Conservation (phyloP, 2,888 invertebrate species). For the Metellina segmentata region DNA sequence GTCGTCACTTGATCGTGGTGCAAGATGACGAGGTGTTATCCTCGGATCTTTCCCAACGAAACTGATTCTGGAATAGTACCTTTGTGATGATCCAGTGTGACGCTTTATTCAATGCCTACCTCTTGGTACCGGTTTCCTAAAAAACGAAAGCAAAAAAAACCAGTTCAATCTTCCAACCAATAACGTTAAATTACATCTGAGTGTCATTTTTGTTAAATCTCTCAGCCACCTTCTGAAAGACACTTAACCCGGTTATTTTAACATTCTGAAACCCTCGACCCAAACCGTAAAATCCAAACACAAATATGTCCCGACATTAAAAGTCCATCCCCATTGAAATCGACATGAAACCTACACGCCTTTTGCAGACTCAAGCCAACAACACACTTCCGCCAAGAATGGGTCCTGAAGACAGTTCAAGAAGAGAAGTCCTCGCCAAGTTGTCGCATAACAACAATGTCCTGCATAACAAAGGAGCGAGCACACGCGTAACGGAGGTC, state of each 20-base stretch:
- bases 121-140: not conserved
- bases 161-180: not conserved
- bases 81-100: not conserved
- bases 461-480: not conserved
- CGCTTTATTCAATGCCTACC: not conserved
- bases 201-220: not conserved
- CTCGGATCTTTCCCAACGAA: too few relatives aligned
- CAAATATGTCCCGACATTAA: not conserved
- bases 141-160: not conserved
- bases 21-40: too few relatives aligned
- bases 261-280: not conserved
- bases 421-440: not conserved
- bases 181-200: too few relatives aligned
- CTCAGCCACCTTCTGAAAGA: not conserved
- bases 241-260: not conserved
- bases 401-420: not conserved
- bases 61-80: not conserved
- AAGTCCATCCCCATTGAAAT: not conserved
- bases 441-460: constrained; percentile 13
- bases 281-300: not conserved
- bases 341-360: not conserved
- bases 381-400: constrained; percentile 8
- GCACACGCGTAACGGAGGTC: constrained; percentile 28
- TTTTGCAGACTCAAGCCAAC: not conserved
- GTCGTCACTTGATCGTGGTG: too few relatives aligned